These are phyloP conservation scores for Drosophila dunni DNA, from an alignment of 1,140 invertebrate species.

Conservation along the genomic window DNA sequence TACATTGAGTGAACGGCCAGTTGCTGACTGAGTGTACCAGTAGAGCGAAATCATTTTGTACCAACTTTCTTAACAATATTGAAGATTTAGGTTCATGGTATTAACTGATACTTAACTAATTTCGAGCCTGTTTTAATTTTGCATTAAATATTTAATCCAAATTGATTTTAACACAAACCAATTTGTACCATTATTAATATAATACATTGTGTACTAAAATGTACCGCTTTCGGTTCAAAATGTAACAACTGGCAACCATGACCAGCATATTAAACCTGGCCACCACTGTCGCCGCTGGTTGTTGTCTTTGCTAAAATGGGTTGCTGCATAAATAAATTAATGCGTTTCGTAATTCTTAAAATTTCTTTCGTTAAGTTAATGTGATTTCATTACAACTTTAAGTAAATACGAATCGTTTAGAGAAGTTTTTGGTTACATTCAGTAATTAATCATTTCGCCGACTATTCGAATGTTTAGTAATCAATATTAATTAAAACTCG, in stretches of 20 bases:
- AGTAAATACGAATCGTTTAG: background rate
- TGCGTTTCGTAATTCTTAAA: constrained; percentile 33
- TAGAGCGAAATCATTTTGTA: no score
- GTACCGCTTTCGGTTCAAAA: no score
- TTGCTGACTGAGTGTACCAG: constrained; percentile 24
- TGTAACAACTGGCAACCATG: background rate
- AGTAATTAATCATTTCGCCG: no score
- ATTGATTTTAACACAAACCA: no score
- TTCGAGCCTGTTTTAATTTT: no score
- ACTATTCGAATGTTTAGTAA: constrained; percentile 32
- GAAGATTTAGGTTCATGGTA: no score
- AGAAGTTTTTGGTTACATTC: no score
- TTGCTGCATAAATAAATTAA: constrained; percentile 66
- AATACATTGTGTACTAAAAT: no score
- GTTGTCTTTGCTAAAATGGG: constrained; percentile 57
- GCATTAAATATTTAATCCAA: no score
- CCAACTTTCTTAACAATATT: no score
- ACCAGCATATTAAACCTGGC: constrained; percentile 28
- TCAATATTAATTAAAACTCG: constrained; percentile 66
- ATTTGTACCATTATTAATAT: no score
- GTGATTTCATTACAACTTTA: background rate
- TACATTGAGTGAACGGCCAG: constrained; percentile 59
- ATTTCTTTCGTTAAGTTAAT: background rate
- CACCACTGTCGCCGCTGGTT: constrained; percentile 55
- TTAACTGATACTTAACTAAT: no score